phyloP scores from a whole-genome alignment of 2,888 invertebrate species.

The Dicyrtomina minuta region DNA sequence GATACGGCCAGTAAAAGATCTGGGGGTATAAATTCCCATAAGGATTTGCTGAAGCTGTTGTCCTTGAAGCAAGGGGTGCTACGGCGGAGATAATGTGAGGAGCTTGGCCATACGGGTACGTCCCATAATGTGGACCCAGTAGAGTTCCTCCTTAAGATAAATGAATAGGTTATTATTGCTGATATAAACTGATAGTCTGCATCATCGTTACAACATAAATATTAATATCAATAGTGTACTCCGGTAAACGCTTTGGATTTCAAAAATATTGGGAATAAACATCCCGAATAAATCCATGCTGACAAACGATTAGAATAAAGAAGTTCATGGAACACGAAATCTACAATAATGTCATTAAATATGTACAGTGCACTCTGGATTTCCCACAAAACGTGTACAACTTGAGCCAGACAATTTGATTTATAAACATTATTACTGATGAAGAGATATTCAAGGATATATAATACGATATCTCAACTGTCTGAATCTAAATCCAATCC shows the following conservation, averaged over 20 bases:
- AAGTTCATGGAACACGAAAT: not conserved
- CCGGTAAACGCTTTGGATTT: conserved; percentile 47
- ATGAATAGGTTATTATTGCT: not conserved
- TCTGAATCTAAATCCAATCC: no score
- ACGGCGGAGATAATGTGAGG: conserved; percentile 55
- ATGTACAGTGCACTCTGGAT: not conserved
- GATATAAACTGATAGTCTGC: not conserved
- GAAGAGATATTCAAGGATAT: no score
- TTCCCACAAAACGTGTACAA: not conserved
- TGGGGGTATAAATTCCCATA: conserved; percentile 56
- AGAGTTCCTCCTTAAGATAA: conserved; percentile 53
- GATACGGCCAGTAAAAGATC: conserved; percentile 88
- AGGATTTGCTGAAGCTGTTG: conserved; percentile 49
- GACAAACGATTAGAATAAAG: no score
- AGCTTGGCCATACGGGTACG: conserved; percentile 55
- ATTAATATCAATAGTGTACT: not conserved
- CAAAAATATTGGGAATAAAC: not conserved
- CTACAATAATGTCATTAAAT: not conserved
- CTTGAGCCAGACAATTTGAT: not conserved
- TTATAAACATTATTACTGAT: not conserved
- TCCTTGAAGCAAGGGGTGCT: conserved; percentile 54
- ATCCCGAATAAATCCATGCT: no score
- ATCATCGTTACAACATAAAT: not conserved
- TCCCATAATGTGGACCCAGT: conserved; percentile 54
- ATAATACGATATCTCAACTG: not conserved